Conservation (phyloP, 2,888 invertebrate species). For the Leucophenga maculata region DNA sequence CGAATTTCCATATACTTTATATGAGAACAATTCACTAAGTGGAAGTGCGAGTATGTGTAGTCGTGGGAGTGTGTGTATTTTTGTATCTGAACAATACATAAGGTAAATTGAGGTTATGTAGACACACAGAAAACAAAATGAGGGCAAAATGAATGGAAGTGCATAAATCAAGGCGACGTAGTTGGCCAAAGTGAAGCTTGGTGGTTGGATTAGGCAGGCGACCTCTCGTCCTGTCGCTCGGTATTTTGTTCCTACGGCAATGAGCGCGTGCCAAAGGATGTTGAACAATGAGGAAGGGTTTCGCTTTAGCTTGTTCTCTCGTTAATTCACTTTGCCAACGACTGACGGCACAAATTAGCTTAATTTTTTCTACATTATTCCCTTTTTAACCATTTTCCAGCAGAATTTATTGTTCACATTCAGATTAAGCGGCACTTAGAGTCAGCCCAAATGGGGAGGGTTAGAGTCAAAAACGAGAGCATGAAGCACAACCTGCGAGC, state of each 20-base stretch:
- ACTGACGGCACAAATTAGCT: conserved; percentile 30
- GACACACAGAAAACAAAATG: conserved; percentile 33
- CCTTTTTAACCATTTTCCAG: conserved; percentile 5
- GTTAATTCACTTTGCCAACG: conserved; percentile 28
- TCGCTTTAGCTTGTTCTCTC: not conserved
- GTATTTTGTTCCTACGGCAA: not conserved
- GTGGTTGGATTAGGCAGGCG: not conserved
- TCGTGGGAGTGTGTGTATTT: conserved; percentile 4
- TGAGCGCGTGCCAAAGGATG: not conserved
- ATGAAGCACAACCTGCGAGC: not conserved
- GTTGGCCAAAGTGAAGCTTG: not conserved
- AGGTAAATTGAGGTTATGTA: conserved; percentile 36
- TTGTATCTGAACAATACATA: conserved; percentile 21
- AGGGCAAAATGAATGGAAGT: conserved; percentile 34
- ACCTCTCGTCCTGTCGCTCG: not conserved
- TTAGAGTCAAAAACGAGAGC: not conserved
- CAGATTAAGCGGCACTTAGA: not conserved
- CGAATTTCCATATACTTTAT: not conserved
- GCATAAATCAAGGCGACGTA: conserved; percentile 33
- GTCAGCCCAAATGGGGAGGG: not conserved
- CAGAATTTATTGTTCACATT: conserved; percentile 9
- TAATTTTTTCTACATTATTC: conserved; percentile 9
- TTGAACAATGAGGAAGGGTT: not conserved
- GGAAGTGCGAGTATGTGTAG: not conserved
- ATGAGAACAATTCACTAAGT: not conserved